phyloP scores from a whole-genome alignment of 1,140 invertebrate species.

The Nilaparvata lugens region DNA sequence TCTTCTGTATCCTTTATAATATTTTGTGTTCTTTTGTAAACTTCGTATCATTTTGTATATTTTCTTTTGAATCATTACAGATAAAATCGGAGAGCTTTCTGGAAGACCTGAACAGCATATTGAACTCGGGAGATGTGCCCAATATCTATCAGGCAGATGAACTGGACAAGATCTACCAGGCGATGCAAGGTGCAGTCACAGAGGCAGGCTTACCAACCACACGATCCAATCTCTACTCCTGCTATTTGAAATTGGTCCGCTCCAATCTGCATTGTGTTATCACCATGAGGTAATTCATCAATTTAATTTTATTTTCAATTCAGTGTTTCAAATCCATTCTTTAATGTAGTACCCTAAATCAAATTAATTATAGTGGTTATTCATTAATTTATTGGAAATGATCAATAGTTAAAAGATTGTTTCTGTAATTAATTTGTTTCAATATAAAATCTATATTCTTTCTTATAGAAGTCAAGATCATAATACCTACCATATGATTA shows the following conservation, averaged over 20 bases:
- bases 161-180: slow-evolving; percentile 48
- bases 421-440: no score
- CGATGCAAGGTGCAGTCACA: slow-evolving; percentile 50
- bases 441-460: no score
- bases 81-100: slow-evolving; percentile 57
- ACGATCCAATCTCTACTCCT: slow-evolving; percentile 60
- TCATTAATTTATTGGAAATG: no score
- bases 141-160: slow-evolving; percentile 56
- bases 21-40: slow-evolving; percentile 4
- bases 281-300: slow-evolving; percentile 46
- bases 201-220: slow-evolving; percentile 54
- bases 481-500: no score
- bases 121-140: slow-evolving; percentile 59
- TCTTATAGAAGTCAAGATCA: no score
- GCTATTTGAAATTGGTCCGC: slow-evolving; percentile 53
- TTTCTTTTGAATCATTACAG: slow-evolving; percentile 22
- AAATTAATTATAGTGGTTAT: neutral
- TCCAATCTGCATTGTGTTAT: slow-evolving; percentile 52
- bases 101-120: slow-evolving; percentile 57
- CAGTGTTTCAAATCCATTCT: neutral
- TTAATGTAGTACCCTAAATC: neutral
- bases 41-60: neutral
- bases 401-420: no score
- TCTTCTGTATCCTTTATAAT: neutral
- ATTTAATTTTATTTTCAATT: neutral